These are phyloP conservation scores for Archivesica marissinica DNA, from an alignment of 1,140 invertebrate genomes.

Conservation along the genomic window DNA sequence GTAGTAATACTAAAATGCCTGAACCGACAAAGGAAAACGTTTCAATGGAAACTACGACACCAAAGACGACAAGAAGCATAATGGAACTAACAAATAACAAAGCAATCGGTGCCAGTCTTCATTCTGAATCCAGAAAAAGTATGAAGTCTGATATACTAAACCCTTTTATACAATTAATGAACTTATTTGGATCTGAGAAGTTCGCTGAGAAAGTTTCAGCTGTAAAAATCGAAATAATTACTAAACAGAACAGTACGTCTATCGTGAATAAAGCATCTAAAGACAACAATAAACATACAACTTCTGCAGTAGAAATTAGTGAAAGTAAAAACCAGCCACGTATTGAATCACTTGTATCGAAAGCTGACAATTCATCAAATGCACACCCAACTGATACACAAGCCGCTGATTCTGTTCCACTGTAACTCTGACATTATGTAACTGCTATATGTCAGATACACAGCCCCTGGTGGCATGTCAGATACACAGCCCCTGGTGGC, in stretches of 20 bases:
- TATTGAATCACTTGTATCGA: too few relatives aligned
- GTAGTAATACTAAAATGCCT: background rate
- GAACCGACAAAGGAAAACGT: background rate
- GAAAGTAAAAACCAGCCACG: too few relatives aligned
- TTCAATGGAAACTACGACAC: background rate
- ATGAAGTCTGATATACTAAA: background rate
- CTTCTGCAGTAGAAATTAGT: too few relatives aligned
- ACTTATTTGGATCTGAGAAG: constrained; percentile 8
- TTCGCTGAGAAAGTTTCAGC: constrained; percentile 16
- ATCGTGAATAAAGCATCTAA: background rate
- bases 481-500: too few relatives aligned
- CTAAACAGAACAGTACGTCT: constrained; percentile 22
- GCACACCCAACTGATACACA: too few relatives aligned
- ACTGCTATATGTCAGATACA: too few relatives aligned
- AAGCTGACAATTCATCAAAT: too few relatives aligned
- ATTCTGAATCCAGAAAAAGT: background rate
- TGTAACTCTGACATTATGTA: too few relatives aligned
- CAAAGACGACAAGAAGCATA: background rate
- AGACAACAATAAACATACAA: constrained; percentile 3
- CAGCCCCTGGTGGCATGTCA: too few relatives aligned
- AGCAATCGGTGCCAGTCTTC: background rate
- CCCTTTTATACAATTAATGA: constrained; percentile 18
- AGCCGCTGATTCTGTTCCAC: too few relatives aligned
- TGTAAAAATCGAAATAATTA: constrained; percentile 51
- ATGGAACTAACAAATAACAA: background rate